Base-by-base conservation (phyloP, 2,888 invertebrate genomes). In the Athetis lepigone region DNA sequence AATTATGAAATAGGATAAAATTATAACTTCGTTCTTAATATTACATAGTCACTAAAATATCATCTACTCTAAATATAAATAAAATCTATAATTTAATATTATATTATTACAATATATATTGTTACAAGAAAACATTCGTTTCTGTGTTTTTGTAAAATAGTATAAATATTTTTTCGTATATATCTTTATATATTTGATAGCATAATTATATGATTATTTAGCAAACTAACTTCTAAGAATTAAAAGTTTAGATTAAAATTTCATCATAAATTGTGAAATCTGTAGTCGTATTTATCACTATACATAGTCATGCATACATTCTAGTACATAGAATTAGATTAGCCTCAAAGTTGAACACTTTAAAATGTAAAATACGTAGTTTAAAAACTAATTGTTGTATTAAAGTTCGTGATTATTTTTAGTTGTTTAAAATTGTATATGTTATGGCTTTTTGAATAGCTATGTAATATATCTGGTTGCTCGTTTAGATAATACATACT, bases 401-500 rank as follows among this genome's bases (percentile, higher is more conserved):
- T 82, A 76, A 75, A 77, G 58, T 75, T 65, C 46, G 50, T 70
- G 70, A 77, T 58, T 65, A 59, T 67, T 78, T 76, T 82, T 57
- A 74, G 73, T 75, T 79, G 43, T 71, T 79, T 61, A 45, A 69
- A 59, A 75, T 71, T 68, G 51, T 75, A 54, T 80, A 79, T 56
- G 86, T 88, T 88, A 86, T 85, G 82, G 88, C 88, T 87, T 85
- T 85, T 75, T 74, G 63, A 83, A 85, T 85, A 87, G 86, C 81
- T 86, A 85, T 85, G 80, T 84, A 81, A 76, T 69, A 78, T 78
- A 81, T 66, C 61, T 62, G 71, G 68, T 75, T 75, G 68, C 51
- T 77, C 42, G 63, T 72, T 70, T 78, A 65, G 59, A 46, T 16
- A 23, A 69, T 56, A 60, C 65, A 39, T 51, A 64, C 40, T 61